Evolutionary conservation across 1,140 invertebrate genomes (phyloP).

Genomic region (Odontomachus brunneus): DNA sequence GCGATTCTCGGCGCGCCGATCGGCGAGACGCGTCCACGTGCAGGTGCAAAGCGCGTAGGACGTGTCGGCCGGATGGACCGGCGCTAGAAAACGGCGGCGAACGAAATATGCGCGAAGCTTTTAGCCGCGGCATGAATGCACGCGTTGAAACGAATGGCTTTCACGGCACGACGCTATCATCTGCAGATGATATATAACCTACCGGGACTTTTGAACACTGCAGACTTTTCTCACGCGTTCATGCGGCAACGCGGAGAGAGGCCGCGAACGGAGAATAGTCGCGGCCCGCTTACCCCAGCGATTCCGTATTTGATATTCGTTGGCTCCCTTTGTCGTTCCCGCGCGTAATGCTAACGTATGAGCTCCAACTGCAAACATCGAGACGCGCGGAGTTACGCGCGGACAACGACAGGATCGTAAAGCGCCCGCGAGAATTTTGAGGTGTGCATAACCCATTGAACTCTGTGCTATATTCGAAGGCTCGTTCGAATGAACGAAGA

Average conservation of each 20-base stretch:
- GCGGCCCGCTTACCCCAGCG: constrained; percentile 12
- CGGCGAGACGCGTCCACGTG: neutral
- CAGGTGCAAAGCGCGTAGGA: constrained; percentile 24
- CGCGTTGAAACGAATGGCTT: constrained; percentile 77
- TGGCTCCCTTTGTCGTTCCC: neutral
- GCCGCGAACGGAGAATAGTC: constrained; percentile 3
- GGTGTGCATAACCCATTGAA: neutral
- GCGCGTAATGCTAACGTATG: neutral
- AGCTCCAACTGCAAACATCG: neutral
- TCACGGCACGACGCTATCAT: constrained; percentile 74
- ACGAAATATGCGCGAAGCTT: constrained; percentile 62
- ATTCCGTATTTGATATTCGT: constrained; percentile 41
- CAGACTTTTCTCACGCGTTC: constrained; percentile 73
- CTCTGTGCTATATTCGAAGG: too few species aligned
- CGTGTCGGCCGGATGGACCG: neutral
- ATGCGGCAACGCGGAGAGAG: constrained; percentile 55
- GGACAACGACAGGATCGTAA: neutral
- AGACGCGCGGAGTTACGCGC: neutral
- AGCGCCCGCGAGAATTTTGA: neutral
- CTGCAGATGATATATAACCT: constrained; percentile 77
- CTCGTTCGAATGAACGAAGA: too few species aligned
- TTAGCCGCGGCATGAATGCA: constrained; percentile 73
- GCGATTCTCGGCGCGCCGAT: constrained; percentile 21
- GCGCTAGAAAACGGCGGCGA: neutral
- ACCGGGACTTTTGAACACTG: constrained; percentile 70